Evolutionary conservation across 1,140 invertebrate genomes (phyloP).

Genomic region (Drosophila insularis): DNA sequence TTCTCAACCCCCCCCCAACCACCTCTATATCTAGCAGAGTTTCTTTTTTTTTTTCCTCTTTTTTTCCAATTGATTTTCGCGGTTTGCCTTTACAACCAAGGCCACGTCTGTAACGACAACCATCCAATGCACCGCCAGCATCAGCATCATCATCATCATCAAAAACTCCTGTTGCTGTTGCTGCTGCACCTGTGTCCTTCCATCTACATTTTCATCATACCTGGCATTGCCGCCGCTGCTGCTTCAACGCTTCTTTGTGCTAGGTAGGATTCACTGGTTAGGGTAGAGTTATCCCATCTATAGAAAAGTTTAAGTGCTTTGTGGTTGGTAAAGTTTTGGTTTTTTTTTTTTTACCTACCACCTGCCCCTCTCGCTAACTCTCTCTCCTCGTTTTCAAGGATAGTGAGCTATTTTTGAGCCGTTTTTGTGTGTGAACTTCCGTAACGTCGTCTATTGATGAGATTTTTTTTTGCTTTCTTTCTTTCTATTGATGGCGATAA

Average conservation of each 20-base stretch:
- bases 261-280: not conserved
- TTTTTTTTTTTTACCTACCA: too few species aligned
- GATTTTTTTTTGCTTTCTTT: constrained; percentile 18
- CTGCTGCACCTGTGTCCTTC: constrained; percentile 50
- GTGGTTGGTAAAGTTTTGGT: constrained; percentile 54
- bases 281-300: constrained; percentile 38
- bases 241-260: constrained; percentile 76
- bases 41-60: constrained; percentile 41
- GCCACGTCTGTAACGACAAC: constrained; percentile 38
- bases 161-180: constrained; percentile 30
- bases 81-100: constrained; percentile 66
- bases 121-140: not conserved
- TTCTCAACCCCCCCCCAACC: constrained; percentile 1
- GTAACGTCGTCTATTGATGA: constrained; percentile 27
- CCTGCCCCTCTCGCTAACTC: constrained; percentile 16
- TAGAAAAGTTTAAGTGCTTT: constrained; percentile 79
- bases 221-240: constrained; percentile 44
- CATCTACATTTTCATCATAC: too few species aligned
- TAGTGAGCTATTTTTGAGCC: constrained; percentile 36
- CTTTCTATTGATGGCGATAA: constrained; percentile 62
- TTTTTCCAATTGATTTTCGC: constrained; percentile 79
- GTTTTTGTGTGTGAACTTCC: constrained; percentile 34
- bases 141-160: not conserved
- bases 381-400: constrained; percentile 14
- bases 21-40: not conserved